Conservation (phyloP, 1,140 invertebrate genomes). For the Leucophenga varia region DNA sequence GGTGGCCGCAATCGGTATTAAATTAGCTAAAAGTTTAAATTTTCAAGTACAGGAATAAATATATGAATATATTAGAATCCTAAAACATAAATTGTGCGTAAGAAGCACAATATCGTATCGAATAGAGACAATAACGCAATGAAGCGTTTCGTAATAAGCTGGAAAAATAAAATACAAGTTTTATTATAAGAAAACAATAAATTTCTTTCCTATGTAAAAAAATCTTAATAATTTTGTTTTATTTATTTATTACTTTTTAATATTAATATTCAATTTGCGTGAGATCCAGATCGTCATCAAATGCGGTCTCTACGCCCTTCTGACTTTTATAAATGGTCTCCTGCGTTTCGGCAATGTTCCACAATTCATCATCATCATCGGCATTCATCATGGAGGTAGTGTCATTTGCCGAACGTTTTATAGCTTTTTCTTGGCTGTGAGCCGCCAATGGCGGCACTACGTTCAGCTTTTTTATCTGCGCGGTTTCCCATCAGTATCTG, state of each 20-base stretch:
- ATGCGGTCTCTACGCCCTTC: constrained; percentile 4
- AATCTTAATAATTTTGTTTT: too few relatives aligned
- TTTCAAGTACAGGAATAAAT: too few relatives aligned
- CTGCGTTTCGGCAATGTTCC: constrained; percentile 19
- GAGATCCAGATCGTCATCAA: constrained; percentile 26
- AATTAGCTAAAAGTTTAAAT: too few relatives aligned
- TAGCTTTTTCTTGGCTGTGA: too few relatives aligned
- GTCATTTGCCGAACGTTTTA: constrained; percentile 1
- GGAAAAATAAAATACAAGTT: too few relatives aligned
- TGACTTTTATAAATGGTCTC: constrained; percentile 12
- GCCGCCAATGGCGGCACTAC: not conserved
- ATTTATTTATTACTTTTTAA: not conserved
- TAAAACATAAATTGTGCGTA: too few relatives aligned
- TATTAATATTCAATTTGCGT: constrained; percentile 17
- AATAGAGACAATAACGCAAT: constrained; percentile 17
- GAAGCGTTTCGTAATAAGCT: constrained; percentile 28
- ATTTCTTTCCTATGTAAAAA: too few relatives aligned
- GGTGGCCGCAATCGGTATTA: constrained; percentile 25
- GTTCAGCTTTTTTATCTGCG: not conserved
- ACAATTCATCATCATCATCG: constrained; percentile 26
- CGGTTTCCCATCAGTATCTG: constrained; percentile 55
- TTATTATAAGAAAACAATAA: too few relatives aligned
- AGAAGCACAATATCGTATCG: too few relatives aligned
- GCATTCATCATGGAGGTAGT: constrained; percentile 4
- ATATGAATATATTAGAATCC: too few relatives aligned